Base-by-base conservation (phyloP, 2,888 invertebrate species). In the Ormyrus thymus region DNA sequence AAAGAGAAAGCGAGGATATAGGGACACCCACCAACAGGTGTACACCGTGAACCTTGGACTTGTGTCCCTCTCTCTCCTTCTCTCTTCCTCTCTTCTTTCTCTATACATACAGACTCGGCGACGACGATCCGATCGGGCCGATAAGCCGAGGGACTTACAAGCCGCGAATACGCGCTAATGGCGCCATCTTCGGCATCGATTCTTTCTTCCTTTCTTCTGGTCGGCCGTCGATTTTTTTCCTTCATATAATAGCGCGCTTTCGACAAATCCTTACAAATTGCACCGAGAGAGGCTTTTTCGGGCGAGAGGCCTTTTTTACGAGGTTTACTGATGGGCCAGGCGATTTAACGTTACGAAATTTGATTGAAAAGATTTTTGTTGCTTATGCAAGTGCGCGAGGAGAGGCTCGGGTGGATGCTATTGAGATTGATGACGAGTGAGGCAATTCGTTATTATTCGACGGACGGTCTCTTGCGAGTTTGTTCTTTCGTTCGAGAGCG, bases 41-140 rank as follows among this genome's bases (percentile, higher is more conserved):
- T 83, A 83, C 78, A 64, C 56, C 48, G 62, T 59, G 78, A 82
- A 81, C 75, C 78, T 81, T 78, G 81, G 73, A 61, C 58, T 73
- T 56, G 50, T 58, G 48, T 59, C 75, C 68, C 66, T 59, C 71
- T 50, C 73, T 65, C 70, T 55, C 59, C n/a, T n/a, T 46, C 72
- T 61, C 53, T 29, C 46, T 69, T 46, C 48, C 6, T 58, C 56
- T 46, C 9, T 9, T 6, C 69, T 1, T 15, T 48, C 58, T 29
- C 9, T 13, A 53, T 53, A 70, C 76, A 70, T 82, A 50, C 71
- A 80, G 62, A n/a, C 65, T 29, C 29, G n/a, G 11, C 81, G 79
- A 81, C 70, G 83, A 84, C 81, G 84, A 86, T 85, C 80, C 84
- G 86, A 86, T 86, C 80, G 80, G 43, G 29, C 62, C 83, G 86